A percentile compares a stretch with the other conserved stretches of the same genome.
phyloP scores from a whole-genome alignment of 2,888 invertebrate species.

The Auanema freiburgensis region DNA sequence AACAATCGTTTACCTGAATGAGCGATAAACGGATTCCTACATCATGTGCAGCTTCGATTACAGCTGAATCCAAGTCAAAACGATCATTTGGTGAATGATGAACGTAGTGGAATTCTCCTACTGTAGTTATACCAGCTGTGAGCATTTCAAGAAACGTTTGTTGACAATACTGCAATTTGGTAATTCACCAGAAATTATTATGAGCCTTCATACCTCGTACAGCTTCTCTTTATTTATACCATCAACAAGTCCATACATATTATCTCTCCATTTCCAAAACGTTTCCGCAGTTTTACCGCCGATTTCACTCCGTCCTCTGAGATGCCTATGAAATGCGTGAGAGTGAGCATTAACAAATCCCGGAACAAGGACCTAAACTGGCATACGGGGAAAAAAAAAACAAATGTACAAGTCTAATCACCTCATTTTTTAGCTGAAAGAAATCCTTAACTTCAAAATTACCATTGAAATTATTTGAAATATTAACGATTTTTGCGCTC shows the following conservation, averaged over 20 bases:
- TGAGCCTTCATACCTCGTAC: slow-evolving; percentile 39
- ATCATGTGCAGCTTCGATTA: slow-evolving; percentile 56
- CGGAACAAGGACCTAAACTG: slow-evolving; percentile 41
- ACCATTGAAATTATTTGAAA: slow-evolving; percentile 9
- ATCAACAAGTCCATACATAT: slow-evolving; percentile 60
- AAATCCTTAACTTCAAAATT: background rate
- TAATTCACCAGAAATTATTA: background rate
- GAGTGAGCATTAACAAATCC: slow-evolving; percentile 63
- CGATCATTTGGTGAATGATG: slow-evolving; percentile 49
- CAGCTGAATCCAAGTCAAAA: slow-evolving; percentile 56
- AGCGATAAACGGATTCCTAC: slow-evolving; percentile 58
- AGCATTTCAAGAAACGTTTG: slow-evolving; percentile 62
- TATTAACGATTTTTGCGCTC: slow-evolving; percentile 22
- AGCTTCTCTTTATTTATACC: slow-evolving; percentile 47
- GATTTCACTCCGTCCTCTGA: slow-evolving; percentile 54
- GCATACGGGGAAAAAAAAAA: background rate
- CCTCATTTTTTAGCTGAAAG: background rate
- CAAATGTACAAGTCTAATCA: background rate
- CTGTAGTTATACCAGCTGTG: slow-evolving; percentile 60
- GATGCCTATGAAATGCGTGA: slow-evolving; percentile 59
- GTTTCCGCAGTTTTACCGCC: slow-evolving; percentile 50
- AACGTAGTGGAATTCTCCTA: slow-evolving; percentile 64
- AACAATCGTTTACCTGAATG: slow-evolving; percentile 29
- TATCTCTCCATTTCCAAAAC: slow-evolving; percentile 62
- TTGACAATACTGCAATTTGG: slow-evolving; percentile 47